phyloP scores from a whole-genome alignment of 53 echinoderm and acorn worm species.

The Holothuria scabra region DNA sequence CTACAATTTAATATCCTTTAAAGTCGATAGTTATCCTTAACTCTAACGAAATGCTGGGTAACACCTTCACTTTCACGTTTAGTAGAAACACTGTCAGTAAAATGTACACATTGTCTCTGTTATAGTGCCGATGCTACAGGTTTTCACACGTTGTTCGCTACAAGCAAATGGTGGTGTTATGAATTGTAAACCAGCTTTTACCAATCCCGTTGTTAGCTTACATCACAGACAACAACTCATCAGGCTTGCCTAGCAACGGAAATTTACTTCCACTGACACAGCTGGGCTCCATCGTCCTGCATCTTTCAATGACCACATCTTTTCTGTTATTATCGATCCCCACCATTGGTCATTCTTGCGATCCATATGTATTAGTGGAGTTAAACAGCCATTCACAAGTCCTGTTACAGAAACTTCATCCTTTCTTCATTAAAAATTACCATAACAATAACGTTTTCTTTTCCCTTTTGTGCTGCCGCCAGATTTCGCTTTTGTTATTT shows the following conservation, averaged over 20 bases:
- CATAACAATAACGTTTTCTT: slow-evolving; percentile 27
- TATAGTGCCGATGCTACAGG: too few relatives aligned
- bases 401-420: background rate
- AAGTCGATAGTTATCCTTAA: too few relatives aligned
- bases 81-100: too few relatives aligned
- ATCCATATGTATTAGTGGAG: slow-evolving; percentile 1
- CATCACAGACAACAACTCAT: slow-evolving; percentile 38
- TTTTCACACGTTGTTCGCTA: slow-evolving; percentile 26
- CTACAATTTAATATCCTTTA: too few relatives aligned
- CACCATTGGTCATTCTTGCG: background rate
- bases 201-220: slow-evolving; percentile 8
- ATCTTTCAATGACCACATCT: slow-evolving; percentile 12
- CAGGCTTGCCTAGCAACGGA: slow-evolving; percentile 11
- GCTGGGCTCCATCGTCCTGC: background rate
- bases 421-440: slow-evolving; percentile 3
- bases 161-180: slow-evolving; percentile 21
- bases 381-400: background rate
- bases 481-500: slow-evolving; percentile 25
- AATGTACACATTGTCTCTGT: too few relatives aligned
- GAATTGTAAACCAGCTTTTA: slow-evolving; percentile 34
- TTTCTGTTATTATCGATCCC: background rate
- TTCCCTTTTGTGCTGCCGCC: background rate
- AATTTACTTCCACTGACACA: background rate
- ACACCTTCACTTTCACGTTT: too few relatives aligned
- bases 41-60: too few relatives aligned